Evolutionary conservation across 1,140 invertebrate genomes (phyloP), one percentile per base, ranked within the genome.

Genomic region (Rhopalosiphum maidis): DNA sequence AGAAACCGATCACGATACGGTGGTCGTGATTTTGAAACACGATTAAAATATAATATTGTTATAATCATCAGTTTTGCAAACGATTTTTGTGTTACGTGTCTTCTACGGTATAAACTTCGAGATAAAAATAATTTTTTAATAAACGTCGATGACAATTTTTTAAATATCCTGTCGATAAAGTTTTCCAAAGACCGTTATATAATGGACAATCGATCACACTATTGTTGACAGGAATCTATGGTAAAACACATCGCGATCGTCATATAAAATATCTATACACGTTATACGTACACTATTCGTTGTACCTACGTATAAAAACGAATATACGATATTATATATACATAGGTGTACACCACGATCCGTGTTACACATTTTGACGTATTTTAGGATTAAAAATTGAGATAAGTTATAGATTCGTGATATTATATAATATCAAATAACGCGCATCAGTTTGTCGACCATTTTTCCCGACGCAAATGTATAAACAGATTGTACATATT

Each of bases 91-190:
- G 30, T 4, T 35, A n/a, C n/a, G 30, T 18, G 30, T 68, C 30
- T 68, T n/a, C 60, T n/a, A n/a, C n/a, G 30, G 60, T 77, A 60
- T 30, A 30, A 60, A 60, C 55, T 4, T 77, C 30, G 15, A 77
- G 60, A 77, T 77, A 77, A 77, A 77, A 77, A n/a, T n/a, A 77
- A 77, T n/a, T n/a, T 77, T 68, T 77, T 77, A 77, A 77, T 77
- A 77, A 77, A 77, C 60, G 4, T n/a, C 60, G 30, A 77, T 77
- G n/a, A n/a, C 60, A n/a, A 77, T n/a, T 77, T 77, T 77, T 77
- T 77, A 77, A n/a, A n/a, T 77, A 77, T 77, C 60, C 60, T 21
- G 82, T 23, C 7, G 82, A 83, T 35, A 37, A 83, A 21, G 21
- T 83, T 83, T 83, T 83, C 8, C 82, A 83, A 21, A 83, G 0